These are phyloP conservation scores for Caprella mutica DNA, from an alignment of 2,888 invertebrate genomes.

Conservation along the genomic window DNA sequence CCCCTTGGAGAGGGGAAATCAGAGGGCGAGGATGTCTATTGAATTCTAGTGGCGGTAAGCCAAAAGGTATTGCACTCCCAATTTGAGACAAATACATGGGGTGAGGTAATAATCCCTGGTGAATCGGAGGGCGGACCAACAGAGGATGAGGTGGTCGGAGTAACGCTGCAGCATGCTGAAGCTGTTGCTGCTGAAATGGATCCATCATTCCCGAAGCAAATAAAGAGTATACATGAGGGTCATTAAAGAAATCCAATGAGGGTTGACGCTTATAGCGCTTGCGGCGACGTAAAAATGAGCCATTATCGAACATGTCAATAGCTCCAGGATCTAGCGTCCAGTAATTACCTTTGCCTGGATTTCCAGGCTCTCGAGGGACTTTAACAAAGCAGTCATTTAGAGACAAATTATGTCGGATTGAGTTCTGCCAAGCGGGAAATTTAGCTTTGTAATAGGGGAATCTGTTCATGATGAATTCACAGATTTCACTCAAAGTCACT, in stretches of 20 bases:
- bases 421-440: slow-evolving; percentile 99
- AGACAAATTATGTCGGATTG: slow-evolving; percentile 83
- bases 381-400: slow-evolving; percentile 98
- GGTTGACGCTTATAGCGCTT: slow-evolving; percentile 83
- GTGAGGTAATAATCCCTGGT: slow-evolving; percentile 24
- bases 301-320: slow-evolving; percentile 99
- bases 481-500: slow-evolving; percentile 91
- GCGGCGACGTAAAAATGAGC: slow-evolving; percentile 83
- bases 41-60: slow-evolving; percentile 29
- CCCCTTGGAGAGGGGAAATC: slow-evolving; percentile 19
- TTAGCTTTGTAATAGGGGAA: slow-evolving; percentile 97
- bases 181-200: slow-evolving; percentile 34
- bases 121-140: slow-evolving; percentile 20
- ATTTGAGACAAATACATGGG: slow-evolving; percentile 23
- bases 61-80: slow-evolving; percentile 24
- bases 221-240: slow-evolving; percentile 32
- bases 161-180: slow-evolving; percentile 28
- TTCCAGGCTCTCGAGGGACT: slow-evolving; percentile 94
- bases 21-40: slow-evolving; percentile 25
- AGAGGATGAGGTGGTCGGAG: slow-evolving; percentile 18
- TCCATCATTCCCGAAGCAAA: slow-evolving; percentile 33
- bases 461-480: slow-evolving; percentile 95
- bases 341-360: slow-evolving; percentile 86
- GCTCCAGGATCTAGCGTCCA: slow-evolving; percentile 95
- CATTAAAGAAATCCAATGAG: slow-evolving; percentile 29